Evolutionary conservation across 2,888 invertebrate species (phyloP).

Genomic region (Troglohyphantes excavatus): DNA sequence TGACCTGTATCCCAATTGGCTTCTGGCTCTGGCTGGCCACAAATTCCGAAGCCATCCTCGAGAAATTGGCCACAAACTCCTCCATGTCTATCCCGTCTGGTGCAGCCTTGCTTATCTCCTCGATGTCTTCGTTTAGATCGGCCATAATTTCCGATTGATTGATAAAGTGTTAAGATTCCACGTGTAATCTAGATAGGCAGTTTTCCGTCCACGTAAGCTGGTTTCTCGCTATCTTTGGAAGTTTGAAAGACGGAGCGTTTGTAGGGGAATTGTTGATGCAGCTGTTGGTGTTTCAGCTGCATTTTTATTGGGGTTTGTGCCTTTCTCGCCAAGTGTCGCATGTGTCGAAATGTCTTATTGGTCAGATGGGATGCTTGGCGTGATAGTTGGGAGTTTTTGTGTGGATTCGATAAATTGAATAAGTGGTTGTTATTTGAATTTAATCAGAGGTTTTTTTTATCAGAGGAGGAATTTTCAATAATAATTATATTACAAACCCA

Average conservation of each 20-base stretch:
- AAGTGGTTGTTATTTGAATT: not conserved
- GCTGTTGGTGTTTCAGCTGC: conserved; percentile 22
- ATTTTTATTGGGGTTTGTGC: conserved; percentile 11
- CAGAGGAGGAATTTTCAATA: no score
- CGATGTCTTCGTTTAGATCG: conserved; percentile 28
- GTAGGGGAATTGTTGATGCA: not conserved
- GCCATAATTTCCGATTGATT: conserved; percentile 15
- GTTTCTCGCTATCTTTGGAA: not conserved
- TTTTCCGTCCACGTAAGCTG: conserved; percentile 51
- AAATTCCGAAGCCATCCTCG: conserved; percentile 55
- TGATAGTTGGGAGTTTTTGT: not conserved
- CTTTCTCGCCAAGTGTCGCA: conserved; percentile 7
- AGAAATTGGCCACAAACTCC: conserved; percentile 52
- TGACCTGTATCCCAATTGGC: conserved; percentile 20
- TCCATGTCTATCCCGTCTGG: conserved; percentile 65
- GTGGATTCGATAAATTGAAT: not conserved
- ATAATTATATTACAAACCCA: no score
- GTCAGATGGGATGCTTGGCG: not conserved
- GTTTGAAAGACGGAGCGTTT: not conserved
- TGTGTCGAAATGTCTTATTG: not conserved
- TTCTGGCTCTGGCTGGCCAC: conserved; percentile 42
- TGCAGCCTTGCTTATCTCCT: conserved; percentile 28
- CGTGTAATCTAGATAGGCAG: conserved; percentile 18
- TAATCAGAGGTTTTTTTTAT: no score
- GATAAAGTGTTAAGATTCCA: conserved; percentile 32